Evolutionary conservation across 2,113 vertebrate genomes (phyloP), one percentile per base, ranked within the genome.

Genomic region (Siphamia tubifer): DNA sequence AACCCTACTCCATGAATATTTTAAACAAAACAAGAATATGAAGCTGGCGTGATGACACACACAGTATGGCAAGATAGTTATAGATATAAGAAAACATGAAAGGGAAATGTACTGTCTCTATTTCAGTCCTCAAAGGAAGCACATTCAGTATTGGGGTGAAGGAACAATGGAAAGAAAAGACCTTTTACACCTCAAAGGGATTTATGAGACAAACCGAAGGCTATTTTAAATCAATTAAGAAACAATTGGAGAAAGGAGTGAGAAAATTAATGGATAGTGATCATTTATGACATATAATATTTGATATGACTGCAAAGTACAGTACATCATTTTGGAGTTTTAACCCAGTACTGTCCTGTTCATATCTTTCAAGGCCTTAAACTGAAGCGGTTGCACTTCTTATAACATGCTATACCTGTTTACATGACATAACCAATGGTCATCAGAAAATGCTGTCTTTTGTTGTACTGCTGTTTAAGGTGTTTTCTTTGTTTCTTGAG

Each of bases 291-390:
- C n/a, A n/a, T n/a, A n/a, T n/a, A n/a, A n/a, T n/a, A n/a, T n/a
- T n/a, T n/a, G n/a, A n/a, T n/a, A n/a, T n/a, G n/a, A n/a, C n/a
- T n/a, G n/a, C n/a, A n/a, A n/a, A n/a, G n/a, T n/a, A n/a, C n/a
- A n/a, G n/a, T n/a, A n/a, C n/a, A n/a, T n/a, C n/a, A n/a, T n/a
- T n/a, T n/a, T n/a, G n/a, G n/a, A n/a, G n/a, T n/a, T n/a, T n/a
- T n/a, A n/a, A n/a, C n/a, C n/a, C n/a, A 61, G 21, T 28, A n/a
- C 8, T 31, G 16, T 31, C 36, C 16, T 42, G 53, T 23, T 42
- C 12, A 17, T 17, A 43, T 34, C 39, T 42, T 40, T 17, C 44
- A 24, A 60, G 34, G 48, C 56, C 70, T 84, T 70, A 78, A 57
- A 64, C 3, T 42, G 38, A 35, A 30, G 38, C 54, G 30, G 12